Conservation (phyloP, 2,888 invertebrate species). For the Ophion obscuratus region DNA sequence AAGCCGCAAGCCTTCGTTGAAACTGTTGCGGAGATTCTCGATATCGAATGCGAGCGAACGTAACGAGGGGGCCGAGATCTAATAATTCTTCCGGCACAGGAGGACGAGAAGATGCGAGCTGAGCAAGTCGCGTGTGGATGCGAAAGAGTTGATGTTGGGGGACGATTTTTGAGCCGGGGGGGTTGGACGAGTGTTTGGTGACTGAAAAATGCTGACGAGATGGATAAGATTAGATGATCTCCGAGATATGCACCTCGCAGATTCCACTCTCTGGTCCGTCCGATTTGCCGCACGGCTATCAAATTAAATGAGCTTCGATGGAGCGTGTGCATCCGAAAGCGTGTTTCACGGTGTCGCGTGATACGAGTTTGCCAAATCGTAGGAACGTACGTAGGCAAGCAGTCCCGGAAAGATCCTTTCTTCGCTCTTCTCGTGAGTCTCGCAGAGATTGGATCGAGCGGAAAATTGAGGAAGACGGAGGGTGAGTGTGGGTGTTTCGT, state of each 20-base stretch:
- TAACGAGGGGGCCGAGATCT: constrained; percentile 11
- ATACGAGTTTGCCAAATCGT: constrained; percentile 66
- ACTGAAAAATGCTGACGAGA: constrained; percentile 61
- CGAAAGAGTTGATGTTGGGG: constrained; percentile 24
- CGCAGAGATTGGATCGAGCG: constrained; percentile 67
- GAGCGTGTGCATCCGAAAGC: constrained; percentile 58
- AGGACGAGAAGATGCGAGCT: neutral
- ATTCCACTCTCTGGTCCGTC: constrained; percentile 30
- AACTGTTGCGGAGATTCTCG: constrained; percentile 48
- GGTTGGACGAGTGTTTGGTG: constrained; percentile 4
- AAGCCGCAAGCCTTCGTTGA: constrained; percentile 45
- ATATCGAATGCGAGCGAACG: constrained; percentile 35
- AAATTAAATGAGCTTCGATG: constrained; percentile 62
- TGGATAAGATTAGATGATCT: neutral
- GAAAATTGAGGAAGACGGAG: constrained; percentile 61
- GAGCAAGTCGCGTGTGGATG: constrained; percentile 14
- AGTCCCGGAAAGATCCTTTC: constrained; percentile 18
- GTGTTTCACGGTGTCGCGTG: constrained; percentile 42
- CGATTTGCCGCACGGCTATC: constrained; percentile 54
- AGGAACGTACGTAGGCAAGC: constrained; percentile 24
- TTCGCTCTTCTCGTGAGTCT: constrained; percentile 44
- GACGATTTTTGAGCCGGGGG: constrained; percentile 46
- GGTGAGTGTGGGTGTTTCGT: constrained; percentile 55
- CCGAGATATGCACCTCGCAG: constrained; percentile 1
- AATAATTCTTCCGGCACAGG: constrained; percentile 49